Percentiles rank a stretch among this genome's conserved stretches.
Conservation (phyloP, 2,888 invertebrate genomes). For the Chrysotoxum bicinctum region DNA sequence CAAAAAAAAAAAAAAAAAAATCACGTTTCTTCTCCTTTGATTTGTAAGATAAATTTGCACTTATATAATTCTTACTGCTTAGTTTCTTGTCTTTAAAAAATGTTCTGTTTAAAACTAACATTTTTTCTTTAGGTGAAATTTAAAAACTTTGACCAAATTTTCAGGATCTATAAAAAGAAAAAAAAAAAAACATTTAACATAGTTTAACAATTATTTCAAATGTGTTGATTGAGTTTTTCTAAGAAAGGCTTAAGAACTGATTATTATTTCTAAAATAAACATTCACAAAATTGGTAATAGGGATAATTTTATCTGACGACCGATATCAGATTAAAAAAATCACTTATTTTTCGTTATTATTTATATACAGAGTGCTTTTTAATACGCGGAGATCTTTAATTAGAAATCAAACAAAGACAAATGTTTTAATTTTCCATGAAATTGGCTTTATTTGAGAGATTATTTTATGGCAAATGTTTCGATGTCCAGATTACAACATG, state of each 20-base stretch:
- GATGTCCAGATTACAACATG: too few relatives aligned
- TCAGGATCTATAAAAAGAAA: not conserved
- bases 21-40: not conserved
- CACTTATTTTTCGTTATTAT: too few relatives aligned
- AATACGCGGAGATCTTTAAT: too few relatives aligned
- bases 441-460: too few relatives aligned
- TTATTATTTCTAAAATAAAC: not conserved
- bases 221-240: not conserved
- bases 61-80: constrained; percentile 25
- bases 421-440: too few relatives aligned
- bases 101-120: not conserved
- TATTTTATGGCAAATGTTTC: too few relatives aligned
- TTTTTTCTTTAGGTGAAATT: not conserved
- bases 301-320: not conserved
- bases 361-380: too few relatives aligned
- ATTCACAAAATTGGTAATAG: not conserved
- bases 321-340: not conserved
- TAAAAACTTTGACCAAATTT: not conserved
- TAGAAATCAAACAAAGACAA: too few relatives aligned
- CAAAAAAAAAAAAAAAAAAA: not conserved
- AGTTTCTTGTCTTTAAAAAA: constrained; percentile 19
- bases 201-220: not conserved
- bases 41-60: not conserved
- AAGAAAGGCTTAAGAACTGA: not conserved
- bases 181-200: not conserved